Evolutionary conservation across 2,113 vertebrate species (phyloP).

Genomic region (Patagioenas fasciata): DNA sequence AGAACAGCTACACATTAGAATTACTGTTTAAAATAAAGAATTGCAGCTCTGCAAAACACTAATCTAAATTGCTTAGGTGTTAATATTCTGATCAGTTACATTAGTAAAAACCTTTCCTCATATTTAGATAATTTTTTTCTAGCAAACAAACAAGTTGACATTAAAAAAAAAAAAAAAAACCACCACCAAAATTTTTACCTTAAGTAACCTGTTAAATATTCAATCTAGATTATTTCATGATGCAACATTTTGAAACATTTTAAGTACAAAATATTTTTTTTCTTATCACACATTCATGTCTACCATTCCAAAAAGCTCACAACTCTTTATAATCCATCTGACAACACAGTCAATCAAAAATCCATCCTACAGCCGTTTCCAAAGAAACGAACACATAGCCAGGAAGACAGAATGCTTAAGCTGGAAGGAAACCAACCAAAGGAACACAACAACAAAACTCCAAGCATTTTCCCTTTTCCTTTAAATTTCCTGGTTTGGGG

Average conservation of each 20-base stretch:
- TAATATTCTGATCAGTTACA: neutral
- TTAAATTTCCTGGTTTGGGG: neutral
- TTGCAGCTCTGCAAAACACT: neutral
- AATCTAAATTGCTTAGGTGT: neutral
- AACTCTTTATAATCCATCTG: constrained; percentile 59
- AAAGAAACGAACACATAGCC: constrained; percentile 45
- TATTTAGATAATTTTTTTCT: neutral
- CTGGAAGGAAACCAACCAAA: constrained; percentile 56
- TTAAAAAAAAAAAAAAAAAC: neutral
- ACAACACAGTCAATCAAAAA: constrained; percentile 63
- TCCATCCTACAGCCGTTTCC: constrained; percentile 57
- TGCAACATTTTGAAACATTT: constrained; percentile 28
- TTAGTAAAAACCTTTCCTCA: neutral
- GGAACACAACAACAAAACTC: constrained; percentile 46
- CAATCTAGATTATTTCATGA: constrained; percentile 5
- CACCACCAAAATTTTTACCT: neutral
- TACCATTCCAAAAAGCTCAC: constrained; percentile 43
- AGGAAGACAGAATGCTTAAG: constrained; percentile 57
- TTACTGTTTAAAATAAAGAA: neutral
- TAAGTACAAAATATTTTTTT: neutral
- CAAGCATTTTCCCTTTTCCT: constrained; percentile 1
- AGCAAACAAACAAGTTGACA: neutral
- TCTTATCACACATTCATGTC: constrained; percentile 33
- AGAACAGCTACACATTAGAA: constrained; percentile 40
- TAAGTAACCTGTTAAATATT: constrained; percentile 29